phyloP scores from a whole-genome alignment of 1,140 invertebrate genomes.

The Yoshiicerus persimilis region DNA sequence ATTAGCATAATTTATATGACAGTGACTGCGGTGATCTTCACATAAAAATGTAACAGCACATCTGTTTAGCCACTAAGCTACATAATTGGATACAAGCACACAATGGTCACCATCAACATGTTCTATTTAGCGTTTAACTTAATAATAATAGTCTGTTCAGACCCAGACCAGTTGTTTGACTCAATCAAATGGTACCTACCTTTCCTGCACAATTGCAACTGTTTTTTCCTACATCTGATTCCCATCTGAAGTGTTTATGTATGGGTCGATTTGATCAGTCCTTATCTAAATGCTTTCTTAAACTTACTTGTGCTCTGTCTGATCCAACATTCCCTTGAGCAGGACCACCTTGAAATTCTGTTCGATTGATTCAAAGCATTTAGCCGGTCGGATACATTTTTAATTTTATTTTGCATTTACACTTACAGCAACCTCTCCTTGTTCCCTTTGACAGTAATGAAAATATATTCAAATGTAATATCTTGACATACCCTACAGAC shows the following conservation, averaged over 20 bases:
- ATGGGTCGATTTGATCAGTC: neutral
- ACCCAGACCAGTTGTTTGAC: neutral
- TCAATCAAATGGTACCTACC: neutral
- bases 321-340: neutral
- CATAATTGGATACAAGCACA: neutral
- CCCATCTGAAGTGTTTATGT: neutral
- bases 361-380: neutral
- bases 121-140: neutral
- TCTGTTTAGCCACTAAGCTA: neutral
- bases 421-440: neutral
- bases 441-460: neutral
- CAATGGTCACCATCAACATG: neutral
- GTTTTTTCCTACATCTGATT: neutral
- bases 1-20: constrained; percentile 21
- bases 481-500: too few relatives aligned
- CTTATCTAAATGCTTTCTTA: neutral
- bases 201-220: neutral
- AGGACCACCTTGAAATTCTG: neutral
- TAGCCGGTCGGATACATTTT: neutral
- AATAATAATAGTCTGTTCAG: neutral
- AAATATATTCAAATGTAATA: neutral
- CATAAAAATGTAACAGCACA: neutral
- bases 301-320: neutral
- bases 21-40: neutral
- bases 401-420: neutral